Evolutionary conservation across 2,797 vertebrate genomes (phyloP).

Genomic region (Otolemur crassicaudatus): DNA sequence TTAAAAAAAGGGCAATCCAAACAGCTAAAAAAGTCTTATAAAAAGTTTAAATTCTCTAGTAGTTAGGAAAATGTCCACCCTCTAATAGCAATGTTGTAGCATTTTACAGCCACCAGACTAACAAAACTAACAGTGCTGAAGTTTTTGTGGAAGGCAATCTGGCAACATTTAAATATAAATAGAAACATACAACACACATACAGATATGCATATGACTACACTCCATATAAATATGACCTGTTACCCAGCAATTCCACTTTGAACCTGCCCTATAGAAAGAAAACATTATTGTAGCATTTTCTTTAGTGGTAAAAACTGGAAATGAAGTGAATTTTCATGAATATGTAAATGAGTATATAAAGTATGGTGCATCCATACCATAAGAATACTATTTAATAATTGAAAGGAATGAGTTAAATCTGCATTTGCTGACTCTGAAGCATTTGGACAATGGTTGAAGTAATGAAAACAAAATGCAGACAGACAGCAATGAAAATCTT

Average conservation of each 20-base stretch:
- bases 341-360: background rate
- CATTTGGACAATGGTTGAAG: background rate
- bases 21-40: background rate
- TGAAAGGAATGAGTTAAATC: slow-evolving; percentile 33
- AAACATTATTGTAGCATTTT: background rate
- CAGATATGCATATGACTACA: background rate
- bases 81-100: background rate
- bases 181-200: background rate
- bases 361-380: background rate
- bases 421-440: background rate
- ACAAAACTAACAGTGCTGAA: background rate
- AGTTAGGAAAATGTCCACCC: background rate
- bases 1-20: background rate
- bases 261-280: background rate
- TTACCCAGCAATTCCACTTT: slow-evolving; percentile 13
- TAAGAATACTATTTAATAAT: background rate
- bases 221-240: background rate
- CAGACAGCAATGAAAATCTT: slow-evolving; percentile 1
- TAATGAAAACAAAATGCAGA: slow-evolving; percentile 24
- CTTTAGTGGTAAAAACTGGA: slow-evolving; percentile 25
- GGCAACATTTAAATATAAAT: slow-evolving; percentile 2
- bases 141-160: slow-evolving; percentile 24
- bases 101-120: background rate
- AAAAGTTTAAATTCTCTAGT: background rate
- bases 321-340: background rate